Evolutionary conservation across 2,797 vertebrate species (phyloP).

Genomic region (Sebastes alutus): DNA sequence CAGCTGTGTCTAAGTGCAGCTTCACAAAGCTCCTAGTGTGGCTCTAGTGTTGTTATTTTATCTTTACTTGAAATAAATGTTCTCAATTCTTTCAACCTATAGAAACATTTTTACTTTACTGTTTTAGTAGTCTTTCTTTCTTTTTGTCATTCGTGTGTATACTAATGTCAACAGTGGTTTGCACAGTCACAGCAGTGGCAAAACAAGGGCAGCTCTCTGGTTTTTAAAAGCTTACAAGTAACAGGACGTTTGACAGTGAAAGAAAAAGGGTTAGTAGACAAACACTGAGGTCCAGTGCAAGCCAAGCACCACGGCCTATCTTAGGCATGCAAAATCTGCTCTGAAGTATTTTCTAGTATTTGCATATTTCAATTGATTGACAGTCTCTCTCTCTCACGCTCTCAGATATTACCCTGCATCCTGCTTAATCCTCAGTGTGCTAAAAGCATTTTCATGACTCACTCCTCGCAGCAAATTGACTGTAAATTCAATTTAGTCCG

Average conservation of each 20-base stretch:
- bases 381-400: neutral
- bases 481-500: slow-evolving; percentile 52
- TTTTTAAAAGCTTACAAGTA: neutral
- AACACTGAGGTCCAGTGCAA: neutral
- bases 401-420: slow-evolving; percentile 3
- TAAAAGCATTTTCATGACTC: slow-evolving; percentile 68
- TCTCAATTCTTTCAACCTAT: neutral
- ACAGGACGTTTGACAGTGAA: neutral
- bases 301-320: neutral
- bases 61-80: neutral
- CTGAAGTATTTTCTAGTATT: slow-evolving; percentile 1
- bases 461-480: slow-evolving; percentile 55
- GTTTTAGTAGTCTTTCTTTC: neutral
- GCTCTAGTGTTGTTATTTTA: neutral
- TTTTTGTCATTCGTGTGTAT: neutral
- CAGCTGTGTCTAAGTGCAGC: no score
- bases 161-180: neutral
- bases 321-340: neutral
- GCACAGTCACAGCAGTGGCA: neutral
- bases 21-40: neutral
- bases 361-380: slow-evolving; percentile 29
- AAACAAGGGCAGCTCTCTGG: neutral
- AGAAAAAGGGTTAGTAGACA: neutral
- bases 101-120: neutral
- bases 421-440: slow-evolving; percentile 36